A percentile compares a stretch with the other conserved stretches of the same genome.
phyloP scores from a whole-genome alignment of 2,113 vertebrate genomes.

The Gulo gulo region DNA sequence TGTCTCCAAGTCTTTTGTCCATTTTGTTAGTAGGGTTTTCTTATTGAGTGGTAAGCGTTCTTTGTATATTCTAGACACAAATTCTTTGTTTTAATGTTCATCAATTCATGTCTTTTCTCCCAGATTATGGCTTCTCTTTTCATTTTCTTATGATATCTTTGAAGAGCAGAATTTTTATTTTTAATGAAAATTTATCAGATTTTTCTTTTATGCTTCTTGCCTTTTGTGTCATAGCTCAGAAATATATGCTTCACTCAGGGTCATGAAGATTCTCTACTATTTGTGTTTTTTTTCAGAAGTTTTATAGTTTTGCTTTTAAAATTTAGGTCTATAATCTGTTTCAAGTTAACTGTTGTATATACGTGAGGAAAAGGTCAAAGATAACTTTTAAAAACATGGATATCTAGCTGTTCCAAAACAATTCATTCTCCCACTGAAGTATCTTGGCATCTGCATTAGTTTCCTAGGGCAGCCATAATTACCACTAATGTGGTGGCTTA shows the following conservation, averaged over 20 bases:
- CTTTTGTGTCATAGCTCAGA: not conserved
- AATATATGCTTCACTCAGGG: not conserved
- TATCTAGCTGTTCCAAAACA: not conserved
- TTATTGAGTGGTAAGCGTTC: not conserved
- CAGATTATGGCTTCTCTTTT: not conserved
- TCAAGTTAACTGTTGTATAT: not conserved
- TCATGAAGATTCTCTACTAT: not conserved
- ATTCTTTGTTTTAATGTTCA: not conserved
- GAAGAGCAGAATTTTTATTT: not conserved
- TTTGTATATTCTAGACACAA: not conserved
- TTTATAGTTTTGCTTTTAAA: not conserved
- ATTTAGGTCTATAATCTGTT: not conserved
- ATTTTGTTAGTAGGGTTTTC: not conserved
- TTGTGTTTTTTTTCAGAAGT: not conserved
- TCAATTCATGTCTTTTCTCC: not conserved
- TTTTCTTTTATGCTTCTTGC: not conserved
- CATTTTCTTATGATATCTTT: not conserved
- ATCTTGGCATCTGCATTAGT: not conserved
- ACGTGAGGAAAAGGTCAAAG: not conserved
- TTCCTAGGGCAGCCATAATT: not conserved
- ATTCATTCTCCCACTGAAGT: not conserved
- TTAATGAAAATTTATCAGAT: not conserved
- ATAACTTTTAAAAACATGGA: not conserved
- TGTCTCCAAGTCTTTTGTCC: not conserved
- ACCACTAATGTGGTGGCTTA: not conserved